Evolutionary conservation across 2,113 vertebrate species (phyloP).

Genomic region (Chloropsis hardwickii): DNA sequence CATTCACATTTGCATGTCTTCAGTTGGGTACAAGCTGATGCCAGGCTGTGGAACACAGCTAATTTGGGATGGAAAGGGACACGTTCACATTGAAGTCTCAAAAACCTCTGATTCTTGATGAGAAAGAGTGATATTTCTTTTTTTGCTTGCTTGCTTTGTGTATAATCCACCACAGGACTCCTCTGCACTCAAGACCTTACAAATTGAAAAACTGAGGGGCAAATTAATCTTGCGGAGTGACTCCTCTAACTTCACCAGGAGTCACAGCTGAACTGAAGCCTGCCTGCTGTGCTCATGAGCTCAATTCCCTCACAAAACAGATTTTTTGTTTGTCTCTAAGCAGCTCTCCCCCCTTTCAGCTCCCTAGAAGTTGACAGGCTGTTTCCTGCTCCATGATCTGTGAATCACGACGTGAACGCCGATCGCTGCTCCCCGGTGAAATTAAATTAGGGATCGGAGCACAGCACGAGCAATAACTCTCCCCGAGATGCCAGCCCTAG

Average conservation of each 20-base stretch:
- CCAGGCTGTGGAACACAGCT: background rate
- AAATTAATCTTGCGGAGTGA: background rate
- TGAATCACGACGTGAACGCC: background rate
- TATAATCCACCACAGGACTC: background rate
- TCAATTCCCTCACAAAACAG: background rate
- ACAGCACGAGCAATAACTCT: background rate
- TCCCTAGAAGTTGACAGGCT: slow-evolving; percentile 22
- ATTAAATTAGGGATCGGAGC: slow-evolving; percentile 32
- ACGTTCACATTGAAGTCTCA: background rate
- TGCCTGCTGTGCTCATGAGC: background rate
- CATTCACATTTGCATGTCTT: background rate
- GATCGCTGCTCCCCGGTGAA: background rate
- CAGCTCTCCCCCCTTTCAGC: background rate
- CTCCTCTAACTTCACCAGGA: background rate
- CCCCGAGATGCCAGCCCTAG: background rate
- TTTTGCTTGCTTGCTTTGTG: background rate
- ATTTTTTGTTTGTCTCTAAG: slow-evolving; percentile 31
- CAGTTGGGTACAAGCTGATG: background rate
- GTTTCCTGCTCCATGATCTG: slow-evolving; percentile 48
- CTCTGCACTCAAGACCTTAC: background rate
- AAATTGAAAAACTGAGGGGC: background rate
- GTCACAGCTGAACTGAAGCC: background rate
- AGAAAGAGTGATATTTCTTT: background rate
- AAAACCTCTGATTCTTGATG: background rate
- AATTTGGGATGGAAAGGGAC: background rate